Evolutionary conservation across 1,140 invertebrate species (phyloP), one percentile per base, ranked within the genome.

Genomic region (Argopecten irradians): DNA sequence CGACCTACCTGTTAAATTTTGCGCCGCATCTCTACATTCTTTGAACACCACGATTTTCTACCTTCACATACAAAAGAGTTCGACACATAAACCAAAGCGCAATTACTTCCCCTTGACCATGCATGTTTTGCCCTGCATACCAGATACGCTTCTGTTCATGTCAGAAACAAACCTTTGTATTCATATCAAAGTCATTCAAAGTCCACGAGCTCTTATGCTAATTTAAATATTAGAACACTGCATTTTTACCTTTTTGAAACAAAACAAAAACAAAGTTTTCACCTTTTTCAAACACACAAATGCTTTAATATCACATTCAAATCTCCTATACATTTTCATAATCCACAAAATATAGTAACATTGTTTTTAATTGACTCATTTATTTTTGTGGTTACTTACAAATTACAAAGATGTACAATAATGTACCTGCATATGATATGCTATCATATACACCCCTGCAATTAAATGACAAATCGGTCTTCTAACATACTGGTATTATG

Each of bases 301-400:
- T 71, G 55, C n/a, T 71, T 71, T 71, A 71, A 71, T 71, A 71
- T 71, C 55, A 71, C 55, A 71, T 71, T 71, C n/a, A 11, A 71
- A 71, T 71, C 55, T 71, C 3, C 55, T 71, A 1, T 71, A 71
- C 55, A 71, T 71, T 71, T 46, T 71, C 22, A 71, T 71, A 8
- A 71, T 71, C 55, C 55, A 71, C 22, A 71, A 8, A 71, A 71
- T 71, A 46, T 16, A 71, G 22, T 55, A 11, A 55, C 43, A 55
- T 28, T 71, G n/a, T 71, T 71, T 71, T 71, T n/a, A 28, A 71
- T 28, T 28, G 22, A 71, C 3, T 71, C 16, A 16, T 28, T 28
- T 71, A 28, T 71, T 28, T 11, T 71, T 71, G 55, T 28, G 1
- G n/a, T 28, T 71, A 71, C 28, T 71, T 28, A 71, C 22, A 71